A percentile compares a stretch with the other conserved stretches of the same genome.
These are phyloP conservation scores for Quiscalus mexicanus DNA, from an alignment of 2,113 vertebrate genomes.

Conservation along the genomic window DNA sequence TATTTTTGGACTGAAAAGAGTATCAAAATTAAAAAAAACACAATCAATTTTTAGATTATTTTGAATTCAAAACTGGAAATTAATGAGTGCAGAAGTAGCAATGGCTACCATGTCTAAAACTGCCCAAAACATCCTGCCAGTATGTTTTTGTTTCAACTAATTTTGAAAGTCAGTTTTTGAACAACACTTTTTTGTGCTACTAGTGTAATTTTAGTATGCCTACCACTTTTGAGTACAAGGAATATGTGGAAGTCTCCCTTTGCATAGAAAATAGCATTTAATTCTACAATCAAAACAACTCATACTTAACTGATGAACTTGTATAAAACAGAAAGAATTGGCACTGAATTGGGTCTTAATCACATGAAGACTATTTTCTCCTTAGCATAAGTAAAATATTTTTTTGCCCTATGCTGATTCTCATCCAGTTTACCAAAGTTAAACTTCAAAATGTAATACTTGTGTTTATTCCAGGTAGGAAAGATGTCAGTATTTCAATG, in stretches of 20 bases:
- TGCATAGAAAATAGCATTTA: background rate
- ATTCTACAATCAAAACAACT: background rate
- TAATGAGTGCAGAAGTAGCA: background rate
- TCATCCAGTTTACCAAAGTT: background rate
- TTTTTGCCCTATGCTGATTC: background rate
- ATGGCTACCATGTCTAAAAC: background rate
- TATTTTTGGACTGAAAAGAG: background rate
- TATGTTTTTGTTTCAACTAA: background rate
- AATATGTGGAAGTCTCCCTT: background rate
- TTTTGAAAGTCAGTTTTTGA: background rate
- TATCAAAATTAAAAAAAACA: accelerated
- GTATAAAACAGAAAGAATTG: background rate
- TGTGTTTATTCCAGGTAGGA: background rate
- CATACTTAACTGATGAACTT: background rate
- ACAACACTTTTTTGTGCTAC: background rate
- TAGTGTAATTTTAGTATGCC: background rate
- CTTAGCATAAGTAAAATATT: background rate
- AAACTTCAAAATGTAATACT: background rate
- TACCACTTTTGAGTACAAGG: background rate
- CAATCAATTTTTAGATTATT: background rate
- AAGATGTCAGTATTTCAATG: background rate
- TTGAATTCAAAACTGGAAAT: background rate
- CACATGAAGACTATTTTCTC: background rate
- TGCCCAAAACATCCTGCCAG: accelerated
- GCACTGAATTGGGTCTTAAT: background rate